Evolutionary conservation across 2,797 vertebrate species (phyloP).

Genomic region (Pteronotus mesoamericanus): DNA sequence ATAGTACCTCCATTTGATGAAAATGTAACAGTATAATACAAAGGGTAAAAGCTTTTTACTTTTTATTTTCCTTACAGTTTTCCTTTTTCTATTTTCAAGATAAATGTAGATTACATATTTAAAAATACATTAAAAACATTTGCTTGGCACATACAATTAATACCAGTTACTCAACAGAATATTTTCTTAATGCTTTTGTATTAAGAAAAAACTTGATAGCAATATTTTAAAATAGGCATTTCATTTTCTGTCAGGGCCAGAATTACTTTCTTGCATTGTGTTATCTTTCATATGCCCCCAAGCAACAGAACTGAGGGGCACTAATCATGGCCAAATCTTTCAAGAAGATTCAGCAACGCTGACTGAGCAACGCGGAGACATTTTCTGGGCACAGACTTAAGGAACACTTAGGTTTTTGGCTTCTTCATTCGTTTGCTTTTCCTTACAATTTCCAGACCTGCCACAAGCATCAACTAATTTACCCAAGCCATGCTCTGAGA

Average conservation of each 20-base stretch:
- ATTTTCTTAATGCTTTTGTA: constrained; percentile 26
- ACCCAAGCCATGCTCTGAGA: constrained; percentile 8
- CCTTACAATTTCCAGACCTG: constrained; percentile 65
- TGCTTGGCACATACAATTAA: neutral
- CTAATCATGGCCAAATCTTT: constrained; percentile 25
- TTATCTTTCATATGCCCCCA: neutral
- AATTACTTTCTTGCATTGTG: neutral
- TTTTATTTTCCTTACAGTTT: constrained; percentile 3
- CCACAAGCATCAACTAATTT: constrained; percentile 21
- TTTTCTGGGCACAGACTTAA: constrained; percentile 63
- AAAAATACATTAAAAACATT: constrained; percentile 35
- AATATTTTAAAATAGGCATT: constrained; percentile 32
- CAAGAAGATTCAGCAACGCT: constrained; percentile 33
- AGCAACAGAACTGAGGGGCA: constrained; percentile 18
- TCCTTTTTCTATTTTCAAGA: neutral
- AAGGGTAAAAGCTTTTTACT: neutral
- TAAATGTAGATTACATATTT: constrained; percentile 24
- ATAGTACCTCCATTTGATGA: neutral
- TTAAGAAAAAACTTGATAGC: neutral
- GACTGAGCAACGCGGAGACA: neutral
- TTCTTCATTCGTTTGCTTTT: constrained; percentile 42
- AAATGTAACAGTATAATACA: neutral
- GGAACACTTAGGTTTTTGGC: constrained; percentile 51
- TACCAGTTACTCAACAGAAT: neutral
- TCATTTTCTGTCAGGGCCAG: neutral